These are phyloP conservation scores for Pandion haliaetus DNA, from an alignment of 2,113 vertebrate species.

Conservation along the genomic window DNA sequence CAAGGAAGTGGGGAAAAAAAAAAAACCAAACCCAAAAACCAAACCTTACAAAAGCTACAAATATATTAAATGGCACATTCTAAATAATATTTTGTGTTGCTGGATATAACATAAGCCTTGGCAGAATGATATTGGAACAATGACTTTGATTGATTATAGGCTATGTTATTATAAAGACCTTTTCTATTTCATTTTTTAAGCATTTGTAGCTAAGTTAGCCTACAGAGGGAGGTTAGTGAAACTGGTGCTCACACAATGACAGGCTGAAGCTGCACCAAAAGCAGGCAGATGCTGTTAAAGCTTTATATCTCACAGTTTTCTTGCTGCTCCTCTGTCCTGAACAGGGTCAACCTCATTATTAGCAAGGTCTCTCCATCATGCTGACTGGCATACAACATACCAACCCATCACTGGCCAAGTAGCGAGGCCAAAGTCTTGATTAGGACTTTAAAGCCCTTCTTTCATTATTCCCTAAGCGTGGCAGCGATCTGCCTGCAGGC, in stretches of 20 bases:
- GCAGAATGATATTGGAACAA: background rate
- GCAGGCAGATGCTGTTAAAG: background rate
- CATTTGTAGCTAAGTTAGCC: background rate
- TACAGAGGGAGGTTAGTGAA: background rate
- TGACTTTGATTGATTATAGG: background rate
- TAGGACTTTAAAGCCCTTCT: background rate
- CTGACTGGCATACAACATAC: background rate
- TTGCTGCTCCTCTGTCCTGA: background rate
- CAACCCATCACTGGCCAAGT: fast-evolving
- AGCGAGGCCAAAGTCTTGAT: background rate
- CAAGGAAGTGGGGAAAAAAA: background rate
- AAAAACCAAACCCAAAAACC: background rate
- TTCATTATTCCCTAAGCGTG: background rate
- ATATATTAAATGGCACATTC: background rate
- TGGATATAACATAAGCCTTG: background rate
- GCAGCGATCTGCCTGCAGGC: background rate
- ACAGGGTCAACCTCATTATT: fast-evolving
- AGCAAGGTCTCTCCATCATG: background rate
- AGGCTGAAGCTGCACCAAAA: background rate
- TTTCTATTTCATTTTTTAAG: background rate
- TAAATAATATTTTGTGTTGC: background rate
- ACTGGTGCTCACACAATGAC: background rate
- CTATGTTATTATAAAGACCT: background rate
- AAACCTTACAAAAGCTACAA: background rate
- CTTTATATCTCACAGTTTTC: background rate